Percentiles rank a stretch among this genome's conserved stretches.
phyloP scores from a whole-genome alignment of 2,888 invertebrate species.

The Archaeoteleia sp. region DNA sequence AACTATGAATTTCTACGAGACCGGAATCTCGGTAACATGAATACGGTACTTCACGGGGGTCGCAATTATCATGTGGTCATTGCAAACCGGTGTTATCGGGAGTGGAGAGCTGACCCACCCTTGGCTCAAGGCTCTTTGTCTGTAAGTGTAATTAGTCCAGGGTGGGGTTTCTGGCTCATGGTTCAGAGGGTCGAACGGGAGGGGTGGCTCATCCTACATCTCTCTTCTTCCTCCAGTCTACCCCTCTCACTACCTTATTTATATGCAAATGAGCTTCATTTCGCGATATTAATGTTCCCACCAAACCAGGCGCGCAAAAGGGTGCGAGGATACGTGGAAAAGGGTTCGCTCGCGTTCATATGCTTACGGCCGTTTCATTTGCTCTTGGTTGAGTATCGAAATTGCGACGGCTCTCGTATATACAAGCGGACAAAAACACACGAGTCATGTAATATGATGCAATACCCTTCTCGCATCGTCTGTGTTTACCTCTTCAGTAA shows the following conservation, averaged over 20 bases:
- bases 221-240: slow-evolving; percentile 54
- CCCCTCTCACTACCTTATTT: slow-evolving; percentile 81
- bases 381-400: slow-evolving; percentile 52
- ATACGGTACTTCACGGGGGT: slow-evolving; percentile 59
- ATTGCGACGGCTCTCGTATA: slow-evolving; percentile 37
- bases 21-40: slow-evolving; percentile 63
- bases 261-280: slow-evolving; percentile 94
- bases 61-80: slow-evolving; percentile 73
- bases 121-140: slow-evolving; percentile 72
- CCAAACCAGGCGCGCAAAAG: slow-evolving; percentile 62
- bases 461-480: slow-evolving; percentile 22
- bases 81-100: slow-evolving; percentile 72
- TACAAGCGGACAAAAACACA: slow-evolving; percentile 6
- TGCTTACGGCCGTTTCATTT: slow-evolving; percentile 68
- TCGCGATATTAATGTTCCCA: slow-evolving; percentile 88
- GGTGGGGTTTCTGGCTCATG: slow-evolving; percentile 65
- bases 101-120: slow-evolving; percentile 64
- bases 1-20: slow-evolving; percentile 69
- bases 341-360: slow-evolving; percentile 69
- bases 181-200: slow-evolving; percentile 53
- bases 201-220: slow-evolving; percentile 67
- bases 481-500: slow-evolving; percentile 1
- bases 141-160: slow-evolving; percentile 75
- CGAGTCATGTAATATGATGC: slow-evolving; percentile 16
- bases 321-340: slow-evolving; percentile 67